Evolutionary conservation across 2,113 vertebrate species (phyloP), one percentile per base, ranked within the genome.

Genomic region (Sciurus niger): DNA sequence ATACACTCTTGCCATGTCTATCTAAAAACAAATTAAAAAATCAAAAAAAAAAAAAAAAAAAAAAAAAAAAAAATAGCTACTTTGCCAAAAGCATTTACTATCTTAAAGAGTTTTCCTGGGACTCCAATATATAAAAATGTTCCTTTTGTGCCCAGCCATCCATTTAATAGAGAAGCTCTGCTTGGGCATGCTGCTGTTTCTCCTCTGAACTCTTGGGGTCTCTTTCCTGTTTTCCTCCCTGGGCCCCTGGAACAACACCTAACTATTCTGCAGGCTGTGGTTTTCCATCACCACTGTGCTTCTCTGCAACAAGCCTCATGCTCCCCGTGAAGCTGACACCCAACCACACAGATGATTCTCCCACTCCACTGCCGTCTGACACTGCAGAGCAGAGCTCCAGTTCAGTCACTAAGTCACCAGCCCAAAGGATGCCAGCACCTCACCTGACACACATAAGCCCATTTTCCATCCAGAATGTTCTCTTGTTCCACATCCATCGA

Each of bases 381-480:
- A 24, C 16, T 7, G 6, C 51, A 25, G 63, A 13, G 30, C 18
- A 55, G 63, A 2, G 10, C 65, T 28, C 72, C 37, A 16, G 17
- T 24, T 18, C 18, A 9, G 11, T 4, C 83, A 20, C 37, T 17
- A 1, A 37, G 4, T 53, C 4, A 7, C 24, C 30, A 37, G 34
- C 40, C 53, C 48, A 3, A 0, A 28, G 10, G 46, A 6, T 12
- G 58, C 2, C 43, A 53, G 79, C 73, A 48, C 3, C 37, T 58
- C 20, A 7, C 6, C 22, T 0, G 4, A 20, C 58, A n/a, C 25
- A 16, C 1, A 28, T 1, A 32, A 28, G 11, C 43, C 22, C 4
- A 0, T 1, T 34, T 63, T 63, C 58, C 34, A 16, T 6, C 3
- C 24, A 8, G 34, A 20, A 12, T 0, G 2, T 1, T 13, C 40